Evolutionary conservation across 2,113 vertebrate species (phyloP).

Genomic region (Onychorhynchus coronatus): DNA sequence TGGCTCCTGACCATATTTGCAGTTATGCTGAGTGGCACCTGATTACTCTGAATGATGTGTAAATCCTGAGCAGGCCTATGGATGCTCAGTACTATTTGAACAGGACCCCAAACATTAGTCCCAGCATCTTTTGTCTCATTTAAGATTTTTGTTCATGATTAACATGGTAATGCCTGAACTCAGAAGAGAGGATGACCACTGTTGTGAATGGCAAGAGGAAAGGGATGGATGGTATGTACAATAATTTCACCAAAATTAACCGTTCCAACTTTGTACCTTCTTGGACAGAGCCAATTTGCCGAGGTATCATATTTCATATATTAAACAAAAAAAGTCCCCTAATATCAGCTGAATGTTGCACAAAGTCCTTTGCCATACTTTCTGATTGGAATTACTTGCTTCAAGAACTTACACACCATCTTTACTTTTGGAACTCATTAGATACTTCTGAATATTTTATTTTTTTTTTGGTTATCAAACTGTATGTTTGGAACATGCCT

Average conservation of each 20-base stretch:
- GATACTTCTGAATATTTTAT: not conserved
- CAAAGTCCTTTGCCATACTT: not conserved
- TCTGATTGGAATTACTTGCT: not conserved
- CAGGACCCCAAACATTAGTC: not conserved
- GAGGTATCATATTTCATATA: not conserved
- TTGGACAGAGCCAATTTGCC: not conserved
- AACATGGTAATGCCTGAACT: not conserved
- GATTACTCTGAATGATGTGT: not conserved
- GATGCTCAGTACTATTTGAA: not conserved
- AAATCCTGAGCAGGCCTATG: not conserved
- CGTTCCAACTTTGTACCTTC: not conserved
- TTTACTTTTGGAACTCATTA: not conserved
- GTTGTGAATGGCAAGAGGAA: not conserved
- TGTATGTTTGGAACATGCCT: not conserved
- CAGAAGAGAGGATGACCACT: not conserved
- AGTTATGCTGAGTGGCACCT: not conserved
- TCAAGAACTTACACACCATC: not conserved
- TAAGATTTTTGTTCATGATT: not conserved
- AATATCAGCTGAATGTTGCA: not conserved
- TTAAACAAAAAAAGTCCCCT: fast-evolving
- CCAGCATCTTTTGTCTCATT: not conserved
- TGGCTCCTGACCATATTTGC: not conserved
- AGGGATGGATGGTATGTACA: not conserved
- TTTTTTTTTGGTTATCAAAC: not conserved
- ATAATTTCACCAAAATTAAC: not conserved